A percentile compares a stretch with the other conserved stretches of the same genome.
phyloP scores from a whole-genome alignment of 2,888 invertebrate species.

The Tachina lurida region DNA sequence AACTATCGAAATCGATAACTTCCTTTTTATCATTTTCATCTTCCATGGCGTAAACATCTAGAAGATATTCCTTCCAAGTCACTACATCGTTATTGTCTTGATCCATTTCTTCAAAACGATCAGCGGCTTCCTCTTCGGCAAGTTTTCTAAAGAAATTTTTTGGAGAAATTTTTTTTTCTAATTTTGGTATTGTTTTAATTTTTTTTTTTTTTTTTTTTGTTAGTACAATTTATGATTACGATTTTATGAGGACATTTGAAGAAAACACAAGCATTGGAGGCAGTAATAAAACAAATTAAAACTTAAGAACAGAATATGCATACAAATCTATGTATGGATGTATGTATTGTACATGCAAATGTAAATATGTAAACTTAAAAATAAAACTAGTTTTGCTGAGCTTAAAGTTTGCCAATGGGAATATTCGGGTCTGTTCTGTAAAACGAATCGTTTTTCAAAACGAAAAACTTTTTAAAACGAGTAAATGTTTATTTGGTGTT shows the following conservation, averaged over 20 bases:
- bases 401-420: too few relatives aligned
- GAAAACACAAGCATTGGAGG: background rate
- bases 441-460: too few relatives aligned
- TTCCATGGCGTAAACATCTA: constrained; percentile 92
- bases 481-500: too few relatives aligned
- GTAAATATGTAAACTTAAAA: background rate
- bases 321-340: background rate
- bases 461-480: too few relatives aligned
- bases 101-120: constrained; percentile 93
- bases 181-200: background rate
- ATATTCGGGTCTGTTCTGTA: too few relatives aligned
- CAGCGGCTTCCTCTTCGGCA: constrained; percentile 93
- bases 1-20: constrained; percentile 83
- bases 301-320: background rate
- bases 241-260: background rate
- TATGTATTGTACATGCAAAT: background rate
- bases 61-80: constrained; percentile 95
- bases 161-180: background rate
- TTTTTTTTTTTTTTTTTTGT: background rate
- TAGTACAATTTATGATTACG: constrained; percentile 9
- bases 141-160: constrained; percentile 85
- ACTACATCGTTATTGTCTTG: constrained; percentile 91
- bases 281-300: background rate
- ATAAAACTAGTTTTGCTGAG: too few relatives aligned
- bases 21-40: constrained; percentile 83